Evolutionary conservation across 2,888 invertebrate species (phyloP), one percentile per base, ranked within the genome.

Genomic region (Plagiodera versicolora): DNA sequence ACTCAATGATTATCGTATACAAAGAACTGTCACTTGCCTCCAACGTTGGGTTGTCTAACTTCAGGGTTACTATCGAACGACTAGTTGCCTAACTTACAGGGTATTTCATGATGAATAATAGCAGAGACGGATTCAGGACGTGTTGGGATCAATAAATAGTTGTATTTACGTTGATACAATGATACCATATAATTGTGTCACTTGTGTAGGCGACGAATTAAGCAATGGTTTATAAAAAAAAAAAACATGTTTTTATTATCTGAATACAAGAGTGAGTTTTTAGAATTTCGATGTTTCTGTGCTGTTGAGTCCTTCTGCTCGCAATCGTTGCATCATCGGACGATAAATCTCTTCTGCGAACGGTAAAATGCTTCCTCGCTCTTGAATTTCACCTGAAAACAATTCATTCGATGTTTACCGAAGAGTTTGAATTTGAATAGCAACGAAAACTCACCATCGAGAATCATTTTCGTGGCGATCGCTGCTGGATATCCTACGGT

Each of bases 381-480:
- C 89, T 81, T 99, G 98, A 72, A 99, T 98, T 83, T 99, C 99
- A 73, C 94, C 94, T 95, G 62, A 39, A 67, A 68, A 49, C 48
- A 16, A 56, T 18, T 14, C 0, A 48, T 10, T 20, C 28, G 9
- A 28, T 10, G n/a, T n/a, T n/a, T n/a, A n/a, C n/a, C n/a, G n/a
- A n/a, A n/a, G n/a, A n/a, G n/a, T n/a, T n/a, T n/a, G n/a, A n/a
- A n/a, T n/a, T n/a, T n/a, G n/a, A n/a, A n/a, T n/a, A n/a, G n/a
- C n/a, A n/a, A n/a, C n/a, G n/a, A n/a, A 18, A 58, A 67, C 79
- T 79, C 80, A 93, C 97, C 98, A 80, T 97, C 95, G 11, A 99
- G 83, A 63, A 99, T 87, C 99, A 99, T 99, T 81, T 96, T 96
- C 0, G 95, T 89, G 1, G 98, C 96, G 71, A 99, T 98, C 17